These are phyloP conservation scores for Tachina grossa DNA, from an alignment of 2,888 invertebrate genomes.

Conservation along the genomic window DNA sequence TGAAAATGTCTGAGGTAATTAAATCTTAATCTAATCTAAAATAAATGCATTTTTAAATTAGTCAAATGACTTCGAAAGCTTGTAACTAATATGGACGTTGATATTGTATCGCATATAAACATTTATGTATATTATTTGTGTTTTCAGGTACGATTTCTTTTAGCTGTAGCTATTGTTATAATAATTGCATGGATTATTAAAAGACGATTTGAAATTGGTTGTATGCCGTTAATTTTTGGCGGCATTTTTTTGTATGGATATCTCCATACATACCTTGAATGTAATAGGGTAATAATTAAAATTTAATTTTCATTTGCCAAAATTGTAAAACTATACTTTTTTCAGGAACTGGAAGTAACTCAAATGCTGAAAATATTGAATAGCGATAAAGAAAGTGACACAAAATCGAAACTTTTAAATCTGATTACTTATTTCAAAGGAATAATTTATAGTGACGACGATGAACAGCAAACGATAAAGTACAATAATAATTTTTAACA, in stretches of 20 bases:
- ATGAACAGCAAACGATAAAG: slow-evolving; percentile 64
- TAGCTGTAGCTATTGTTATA: slow-evolving; percentile 68
- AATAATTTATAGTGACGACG: slow-evolving; percentile 60
- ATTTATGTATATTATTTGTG: slow-evolving; percentile 35
- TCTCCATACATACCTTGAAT: slow-evolving; percentile 78
- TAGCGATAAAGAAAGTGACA: slow-evolving; percentile 29
- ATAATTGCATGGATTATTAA: slow-evolving; percentile 73
- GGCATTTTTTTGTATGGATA: slow-evolving; percentile 76
- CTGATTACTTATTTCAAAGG: slow-evolving; percentile 64
- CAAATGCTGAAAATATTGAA: slow-evolving; percentile 75
- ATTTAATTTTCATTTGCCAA: background rate
- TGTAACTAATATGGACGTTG: slow-evolving; percentile 7
- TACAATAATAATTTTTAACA: slow-evolving; percentile 52
- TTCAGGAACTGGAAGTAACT: slow-evolving; percentile 77
- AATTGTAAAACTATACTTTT: background rate
- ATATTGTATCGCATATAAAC: slow-evolving; percentile 11
- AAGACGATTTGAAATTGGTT: slow-evolving; percentile 73
- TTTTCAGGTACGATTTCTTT: slow-evolving; percentile 76
- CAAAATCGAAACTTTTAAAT: slow-evolving; percentile 30
- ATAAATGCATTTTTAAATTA: background rate
- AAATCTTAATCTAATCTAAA: background rate
- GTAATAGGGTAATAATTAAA: slow-evolving; percentile 77
- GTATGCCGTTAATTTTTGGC: slow-evolving; percentile 70
- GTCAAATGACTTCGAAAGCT: background rate
- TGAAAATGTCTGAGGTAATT: slow-evolving; percentile 76